A percentile compares a stretch with the other conserved stretches of the same genome.
These are phyloP conservation scores for Chaitophorus viminalis DNA, from an alignment of 2,888 invertebrate species.

Conservation along the genomic window DNA sequence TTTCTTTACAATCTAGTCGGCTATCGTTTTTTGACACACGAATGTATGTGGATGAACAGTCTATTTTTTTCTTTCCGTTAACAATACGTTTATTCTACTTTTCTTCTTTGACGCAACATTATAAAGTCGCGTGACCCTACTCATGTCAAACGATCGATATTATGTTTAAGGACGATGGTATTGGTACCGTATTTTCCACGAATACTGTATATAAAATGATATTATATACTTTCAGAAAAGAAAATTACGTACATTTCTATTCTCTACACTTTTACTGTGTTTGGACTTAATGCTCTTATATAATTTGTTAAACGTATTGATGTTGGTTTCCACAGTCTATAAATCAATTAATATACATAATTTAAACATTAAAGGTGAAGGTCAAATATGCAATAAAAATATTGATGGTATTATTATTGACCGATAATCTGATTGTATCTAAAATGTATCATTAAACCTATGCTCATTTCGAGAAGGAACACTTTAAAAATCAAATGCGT, in stretches of 20 bases:
- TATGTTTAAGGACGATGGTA: constrained; percentile 10
- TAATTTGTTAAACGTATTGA: neutral
- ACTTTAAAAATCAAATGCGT: neutral
- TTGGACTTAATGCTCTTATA: neutral
- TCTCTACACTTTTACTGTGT: too few species aligned
- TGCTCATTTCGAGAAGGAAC: neutral
- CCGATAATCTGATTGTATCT: neutral
- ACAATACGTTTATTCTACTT: constrained; percentile 7
- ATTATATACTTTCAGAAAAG: neutral
- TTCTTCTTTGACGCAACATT: neutral
- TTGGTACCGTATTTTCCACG: neutral
- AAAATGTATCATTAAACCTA: neutral
- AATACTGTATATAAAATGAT: neutral
- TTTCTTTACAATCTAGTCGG: neutral
- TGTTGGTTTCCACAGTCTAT: neutral
- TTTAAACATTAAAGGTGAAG: constrained; percentile 2
- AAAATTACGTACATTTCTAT: constrained; percentile 2
- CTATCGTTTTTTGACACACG: neutral
- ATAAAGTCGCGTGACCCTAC: constrained; percentile 15
- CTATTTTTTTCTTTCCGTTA: constrained; percentile 9
- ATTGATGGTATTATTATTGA: constrained; percentile 2
- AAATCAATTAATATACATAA: constrained; percentile 24
- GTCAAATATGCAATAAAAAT: constrained; percentile 22
- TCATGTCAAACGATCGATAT: neutral
- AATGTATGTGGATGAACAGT: neutral